Conservation (phyloP, 2,113 vertebrate species). For the Danionella cerebrum region DNA sequence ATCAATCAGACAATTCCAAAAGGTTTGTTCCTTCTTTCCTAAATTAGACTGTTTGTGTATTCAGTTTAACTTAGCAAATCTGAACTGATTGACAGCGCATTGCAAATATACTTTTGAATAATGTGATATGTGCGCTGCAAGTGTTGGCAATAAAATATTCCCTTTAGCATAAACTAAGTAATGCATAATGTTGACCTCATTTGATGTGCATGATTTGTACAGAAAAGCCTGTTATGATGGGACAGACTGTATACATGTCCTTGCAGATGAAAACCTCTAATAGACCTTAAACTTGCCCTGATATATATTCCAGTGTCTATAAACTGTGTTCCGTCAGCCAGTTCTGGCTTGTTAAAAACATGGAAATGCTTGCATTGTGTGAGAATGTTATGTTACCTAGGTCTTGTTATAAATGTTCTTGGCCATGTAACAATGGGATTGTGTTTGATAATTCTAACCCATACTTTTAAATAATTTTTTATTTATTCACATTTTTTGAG, state of each 20-base stretch:
- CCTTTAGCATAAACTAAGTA: background rate
- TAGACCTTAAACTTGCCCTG: slow-evolving; percentile 8
- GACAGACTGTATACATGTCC: slow-evolving; percentile 6
- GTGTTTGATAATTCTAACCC: background rate
- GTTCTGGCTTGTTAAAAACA: background rate
- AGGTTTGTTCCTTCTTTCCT: background rate
- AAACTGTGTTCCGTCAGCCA: background rate
- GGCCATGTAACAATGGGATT: background rate
- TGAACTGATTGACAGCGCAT: background rate
- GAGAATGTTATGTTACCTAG: background rate
- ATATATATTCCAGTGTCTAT: slow-evolving; percentile 21
- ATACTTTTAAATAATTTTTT: background rate
- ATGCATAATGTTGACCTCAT: background rate
- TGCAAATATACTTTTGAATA: background rate
- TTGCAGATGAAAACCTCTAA: slow-evolving; percentile 30
- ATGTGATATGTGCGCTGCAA: background rate
- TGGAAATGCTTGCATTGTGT: slow-evolving; percentile 9
- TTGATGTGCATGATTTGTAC: slow-evolving; percentile 6
- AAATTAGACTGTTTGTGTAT: background rate
- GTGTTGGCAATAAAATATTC: background rate
- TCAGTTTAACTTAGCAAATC: background rate
- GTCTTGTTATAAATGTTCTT: background rate
- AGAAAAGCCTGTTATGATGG: background rate
- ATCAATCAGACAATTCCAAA: no score
- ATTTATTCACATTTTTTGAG: no score